Base-by-base conservation (phyloP, 1,140 invertebrate species). In the Macrosteles quadrilineatus region DNA sequence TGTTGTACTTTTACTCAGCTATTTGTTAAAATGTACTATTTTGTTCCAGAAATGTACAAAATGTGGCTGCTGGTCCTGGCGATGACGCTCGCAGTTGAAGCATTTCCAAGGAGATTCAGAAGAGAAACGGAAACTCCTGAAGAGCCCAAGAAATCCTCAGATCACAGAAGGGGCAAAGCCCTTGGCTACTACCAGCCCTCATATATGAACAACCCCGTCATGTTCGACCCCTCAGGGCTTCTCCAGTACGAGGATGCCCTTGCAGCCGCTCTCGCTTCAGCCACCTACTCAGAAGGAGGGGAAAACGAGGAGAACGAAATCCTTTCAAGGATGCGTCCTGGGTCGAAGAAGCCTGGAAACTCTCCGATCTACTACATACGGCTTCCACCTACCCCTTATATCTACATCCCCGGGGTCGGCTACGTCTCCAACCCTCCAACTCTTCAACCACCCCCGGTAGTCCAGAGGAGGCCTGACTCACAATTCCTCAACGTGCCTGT, bases 281-380 rank as follows among this genome's bases (percentile, higher is more conserved):
- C 47, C 23, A 57, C 50, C 25, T 53, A 55, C 43, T 29, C 30
- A 31, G 53, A 40, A 43, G 55, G 32, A 6, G 62, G 23, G 12
- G 29, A 36, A 14, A 36, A 64, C 2, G 71, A 72, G 25, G 71
- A 67, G 17, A 72, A 72, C 36, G 71, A 72, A 25, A 69, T 72
- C 2, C 45, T 66, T 1, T 73, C 53, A 14, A 65, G 74, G 25
- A 53, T 71, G 1, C 43, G 74, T 21, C 74, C 72, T 12, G 55
- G 71, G 19, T 27, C 67, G 4, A 72, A 70, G n/a, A 71, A 69
- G n/a, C 57, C 36, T 2, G 50, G 55, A 1, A 90, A 93, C 74
- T 93, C 91, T 1, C 88, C 91, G 1, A 91, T 94, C 66, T 93
- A 91, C 80, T 94, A 92, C 78, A 92, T 95, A 17, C 85, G 90